phyloP scores from a whole-genome alignment of 2,113 vertebrate species.

The Ptychochromis oligacanthus region DNA sequence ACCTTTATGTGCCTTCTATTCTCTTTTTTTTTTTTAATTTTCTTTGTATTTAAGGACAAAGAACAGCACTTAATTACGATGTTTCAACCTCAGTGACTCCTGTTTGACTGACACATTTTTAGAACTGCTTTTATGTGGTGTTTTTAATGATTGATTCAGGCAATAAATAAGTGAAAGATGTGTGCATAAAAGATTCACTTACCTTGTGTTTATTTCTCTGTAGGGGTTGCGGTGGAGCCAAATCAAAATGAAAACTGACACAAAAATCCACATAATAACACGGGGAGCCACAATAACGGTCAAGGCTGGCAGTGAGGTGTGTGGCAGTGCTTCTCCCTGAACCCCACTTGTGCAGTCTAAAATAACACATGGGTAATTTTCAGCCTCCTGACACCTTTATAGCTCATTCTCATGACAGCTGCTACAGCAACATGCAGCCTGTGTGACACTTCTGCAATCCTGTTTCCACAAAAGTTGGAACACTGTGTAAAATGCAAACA shows the following conservation, averaged over 20 bases:
- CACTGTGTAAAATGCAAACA: neutral
- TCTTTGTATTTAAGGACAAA: neutral
- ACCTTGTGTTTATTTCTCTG: neutral
- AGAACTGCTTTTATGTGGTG: neutral
- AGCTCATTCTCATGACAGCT: neutral
- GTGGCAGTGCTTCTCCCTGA: neutral
- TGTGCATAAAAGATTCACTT: neutral
- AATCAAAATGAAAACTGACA: neutral
- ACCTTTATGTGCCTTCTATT: neutral
- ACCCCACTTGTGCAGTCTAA: neutral
- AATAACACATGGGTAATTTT: neutral
- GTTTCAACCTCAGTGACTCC: neutral
- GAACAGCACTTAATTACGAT: neutral
- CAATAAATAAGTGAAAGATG: neutral
- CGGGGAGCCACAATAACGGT: neutral
- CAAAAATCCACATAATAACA: constrained; percentile 16
- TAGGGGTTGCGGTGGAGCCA: neutral
- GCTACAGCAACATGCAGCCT: neutral
- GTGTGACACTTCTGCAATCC: neutral
- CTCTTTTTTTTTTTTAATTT: neutral
- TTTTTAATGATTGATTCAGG: neutral
- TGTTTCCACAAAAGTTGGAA: neutral
- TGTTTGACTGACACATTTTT: neutral
- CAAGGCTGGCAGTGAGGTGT: neutral
- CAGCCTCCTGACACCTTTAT: constrained; percentile 27